Base-by-base conservation (phyloP, 2,113 vertebrate genomes). In the Pao palembangensis region DNA sequence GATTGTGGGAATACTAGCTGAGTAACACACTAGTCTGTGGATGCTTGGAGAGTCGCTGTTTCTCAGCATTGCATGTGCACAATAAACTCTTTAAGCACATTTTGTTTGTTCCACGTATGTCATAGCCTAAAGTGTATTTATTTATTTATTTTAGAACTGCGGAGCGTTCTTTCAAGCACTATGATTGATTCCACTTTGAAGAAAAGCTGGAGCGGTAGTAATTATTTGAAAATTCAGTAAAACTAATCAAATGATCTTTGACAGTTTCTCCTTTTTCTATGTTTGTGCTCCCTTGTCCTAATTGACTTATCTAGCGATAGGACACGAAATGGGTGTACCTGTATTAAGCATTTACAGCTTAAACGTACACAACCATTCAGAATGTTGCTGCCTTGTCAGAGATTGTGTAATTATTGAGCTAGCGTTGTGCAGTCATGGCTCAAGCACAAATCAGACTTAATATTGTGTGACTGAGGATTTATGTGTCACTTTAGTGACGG, bases 1-100 rank as follows among this genome's bases (percentile, higher is more conserved):
- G 64, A 62, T 84, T 72, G 77, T 70, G 66, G 64, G 67, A 61
- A 70, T 68, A 64, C 38, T 58, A 62, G 62, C 54, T 61, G 58
- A 55, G 19, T 61, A 56, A 54, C 18, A 16, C 66, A 61, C 34
- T 19, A 23, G 15, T 8, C 25, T 18, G 34, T 42, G 2, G 12
- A 55, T 41, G 8, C n/a, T 55, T 21, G 53, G 46, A 21, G 20
- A 55, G 23, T 15, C 38, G 21, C 11, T 55, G 18, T 34, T 18
- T 23, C 60, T 46, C 6, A 15, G 41, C 6, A 3, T 58, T 4
- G 34, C 34, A 38, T 38, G 34, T 38, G 8, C 34, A 38, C 34
- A 38, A 5, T 34, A 34, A 34, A 8, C 31, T 34, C 31, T 34
- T 34, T 12, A 38, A 12, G 8, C 34, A 38, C 34, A 12, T 38